Evolutionary conservation across 2,888 invertebrate genomes (phyloP).

Genomic region (Heliothis peltigera): DNA sequence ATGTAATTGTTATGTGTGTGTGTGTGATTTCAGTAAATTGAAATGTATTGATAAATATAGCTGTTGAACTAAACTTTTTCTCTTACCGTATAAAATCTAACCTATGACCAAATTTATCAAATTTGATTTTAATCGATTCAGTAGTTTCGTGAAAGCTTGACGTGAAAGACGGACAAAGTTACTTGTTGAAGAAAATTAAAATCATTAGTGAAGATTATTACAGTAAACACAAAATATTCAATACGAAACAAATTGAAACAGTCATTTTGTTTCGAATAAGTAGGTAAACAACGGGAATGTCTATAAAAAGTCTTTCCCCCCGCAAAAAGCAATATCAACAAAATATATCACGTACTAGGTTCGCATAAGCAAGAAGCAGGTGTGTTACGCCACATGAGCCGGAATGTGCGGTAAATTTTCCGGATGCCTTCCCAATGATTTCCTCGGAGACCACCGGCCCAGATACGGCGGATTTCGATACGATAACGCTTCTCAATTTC

Average conservation of each 20-base stretch:
- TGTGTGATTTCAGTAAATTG: too few relatives aligned
- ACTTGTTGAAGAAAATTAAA: too few relatives aligned
- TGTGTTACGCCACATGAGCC: constrained; percentile 85
- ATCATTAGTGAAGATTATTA: too few relatives aligned
- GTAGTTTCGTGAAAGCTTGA: too few relatives aligned
- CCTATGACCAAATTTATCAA: too few relatives aligned
- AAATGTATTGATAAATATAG: too few relatives aligned
- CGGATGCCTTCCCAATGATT: constrained; percentile 94
- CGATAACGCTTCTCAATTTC: constrained; percentile 89
- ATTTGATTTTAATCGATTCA: too few relatives aligned
- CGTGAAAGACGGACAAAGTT: too few relatives aligned
- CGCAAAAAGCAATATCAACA: constrained; percentile 75
- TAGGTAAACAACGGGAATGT: constrained; percentile 39
- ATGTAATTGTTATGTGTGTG: too few relatives aligned
- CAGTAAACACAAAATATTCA: neutral
- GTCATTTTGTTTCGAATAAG: too few relatives aligned
- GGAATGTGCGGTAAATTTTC: constrained; percentile 91
- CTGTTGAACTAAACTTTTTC: too few relatives aligned
- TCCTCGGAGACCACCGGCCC: constrained; percentile 92
- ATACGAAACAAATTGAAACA: constrained; percentile 25
- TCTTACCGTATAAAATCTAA: too few relatives aligned
- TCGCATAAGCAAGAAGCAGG: constrained; percentile 85
- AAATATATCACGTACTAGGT: constrained; percentile 84
- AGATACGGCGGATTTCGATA: constrained; percentile 89
- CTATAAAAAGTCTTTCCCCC: constrained; percentile 52